Evolutionary conservation across 2,888 invertebrate species (phyloP).

Genomic region (Pycnomerus fuliginosus): DNA sequence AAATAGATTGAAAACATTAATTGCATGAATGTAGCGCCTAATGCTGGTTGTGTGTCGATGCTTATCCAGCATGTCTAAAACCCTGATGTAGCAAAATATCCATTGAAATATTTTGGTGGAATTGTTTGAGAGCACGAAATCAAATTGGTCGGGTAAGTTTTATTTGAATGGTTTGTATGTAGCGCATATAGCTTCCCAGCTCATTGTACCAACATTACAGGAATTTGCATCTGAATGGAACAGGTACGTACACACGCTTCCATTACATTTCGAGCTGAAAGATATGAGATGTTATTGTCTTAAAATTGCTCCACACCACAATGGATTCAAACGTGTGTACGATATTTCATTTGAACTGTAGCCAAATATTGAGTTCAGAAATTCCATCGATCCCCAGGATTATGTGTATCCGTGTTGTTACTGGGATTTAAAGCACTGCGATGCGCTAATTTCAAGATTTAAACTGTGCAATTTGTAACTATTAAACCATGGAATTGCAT

Average conservation of each 20-base stretch:
- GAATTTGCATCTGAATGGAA: constrained; percentile 25
- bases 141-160: constrained; percentile 14
- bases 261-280: constrained; percentile 4
- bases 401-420: constrained; percentile 13
- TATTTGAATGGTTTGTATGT: constrained; percentile 11
- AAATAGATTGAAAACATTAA: too few relatives aligned
- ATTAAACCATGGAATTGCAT: constrained; percentile 21
- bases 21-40: too few relatives aligned
- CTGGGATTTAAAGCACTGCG: constrained; percentile 10
- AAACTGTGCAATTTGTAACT: constrained; percentile 20
- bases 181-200: constrained; percentile 8
- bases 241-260: constrained; percentile 13
- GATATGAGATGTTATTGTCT: constrained; percentile 18
- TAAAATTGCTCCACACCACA: constrained; percentile 7
- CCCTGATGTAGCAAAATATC: too few relatives aligned
- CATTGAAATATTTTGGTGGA: constrained; percentile 15
- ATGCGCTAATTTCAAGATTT: constrained; percentile 20
- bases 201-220: constrained; percentile 21
- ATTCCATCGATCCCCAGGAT: constrained; percentile 12
- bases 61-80: constrained; percentile 2
- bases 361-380: constrained; percentile 8
- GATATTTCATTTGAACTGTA: constrained; percentile 5
- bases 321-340: too few relatives aligned
- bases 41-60: too few relatives aligned
- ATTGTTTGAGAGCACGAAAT: constrained; percentile 13